These are phyloP conservation scores for Volucella inflata DNA, from an alignment of 2,888 invertebrate genomes.

Conservation along the genomic window DNA sequence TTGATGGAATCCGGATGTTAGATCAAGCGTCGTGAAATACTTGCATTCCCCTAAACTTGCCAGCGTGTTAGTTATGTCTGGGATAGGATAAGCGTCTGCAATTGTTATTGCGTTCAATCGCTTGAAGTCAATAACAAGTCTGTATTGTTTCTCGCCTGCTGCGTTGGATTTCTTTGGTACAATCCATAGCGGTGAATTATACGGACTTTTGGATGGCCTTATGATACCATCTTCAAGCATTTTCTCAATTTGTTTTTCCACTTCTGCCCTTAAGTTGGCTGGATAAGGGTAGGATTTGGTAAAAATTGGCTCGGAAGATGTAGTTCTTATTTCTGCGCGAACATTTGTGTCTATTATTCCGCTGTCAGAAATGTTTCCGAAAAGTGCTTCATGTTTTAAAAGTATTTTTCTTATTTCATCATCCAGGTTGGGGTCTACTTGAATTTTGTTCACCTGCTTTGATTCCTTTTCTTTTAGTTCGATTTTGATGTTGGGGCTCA, in stretches of 20 bases:
- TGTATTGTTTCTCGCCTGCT: constrained; percentile 30
- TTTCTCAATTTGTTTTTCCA: constrained; percentile 48
- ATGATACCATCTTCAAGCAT: constrained; percentile 36
- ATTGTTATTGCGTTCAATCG: too few species aligned
- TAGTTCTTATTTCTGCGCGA: constrained; percentile 60
- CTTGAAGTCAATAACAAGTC: constrained; percentile 42
- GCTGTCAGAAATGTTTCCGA: too few species aligned
- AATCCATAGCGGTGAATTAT: constrained; percentile 13
- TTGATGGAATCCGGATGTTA: constrained; percentile 62
- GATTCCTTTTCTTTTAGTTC: constrained; percentile 49
- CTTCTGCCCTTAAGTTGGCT: constrained; percentile 47
- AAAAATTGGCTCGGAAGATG: constrained; percentile 62
- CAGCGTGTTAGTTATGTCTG: constrained; percentile 36
- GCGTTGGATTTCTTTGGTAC: constrained; percentile 30
- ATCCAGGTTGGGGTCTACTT: neutral
- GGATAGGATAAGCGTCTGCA: constrained; percentile 36
- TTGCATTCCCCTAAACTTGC: constrained; percentile 41
- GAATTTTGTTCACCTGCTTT: constrained; percentile 19
- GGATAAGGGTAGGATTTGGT: constrained; percentile 64
- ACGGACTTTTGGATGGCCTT: constrained; percentile 45
- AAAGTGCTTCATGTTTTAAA: constrained; percentile 22
- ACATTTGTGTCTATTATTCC: constrained; percentile 48
- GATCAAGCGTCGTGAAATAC: constrained; percentile 48
- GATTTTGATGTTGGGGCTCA: too few species aligned
- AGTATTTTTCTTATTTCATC: constrained; percentile 33